phyloP scores from a whole-genome alignment of 2,113 vertebrate genomes.

The Passer domesticus region DNA sequence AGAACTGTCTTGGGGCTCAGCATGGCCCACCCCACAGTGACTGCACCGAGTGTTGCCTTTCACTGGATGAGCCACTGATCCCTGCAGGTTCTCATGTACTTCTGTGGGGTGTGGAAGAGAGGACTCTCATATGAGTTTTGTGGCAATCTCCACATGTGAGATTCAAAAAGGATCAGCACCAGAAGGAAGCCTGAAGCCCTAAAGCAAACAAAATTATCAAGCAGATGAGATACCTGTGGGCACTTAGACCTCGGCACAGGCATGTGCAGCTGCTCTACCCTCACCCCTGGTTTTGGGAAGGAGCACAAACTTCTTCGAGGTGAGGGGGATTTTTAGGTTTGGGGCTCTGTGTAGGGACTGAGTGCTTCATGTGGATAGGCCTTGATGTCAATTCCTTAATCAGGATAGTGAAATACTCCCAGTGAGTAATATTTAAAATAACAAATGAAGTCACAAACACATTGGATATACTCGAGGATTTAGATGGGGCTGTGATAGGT shows the following conservation, averaged over 20 bases:
- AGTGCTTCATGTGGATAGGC: background rate
- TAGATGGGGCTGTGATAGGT: background rate
- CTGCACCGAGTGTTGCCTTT: background rate
- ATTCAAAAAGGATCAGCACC: background rate
- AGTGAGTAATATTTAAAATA: slow-evolving; percentile 21
- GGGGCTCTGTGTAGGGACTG: background rate
- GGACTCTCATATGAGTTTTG: background rate
- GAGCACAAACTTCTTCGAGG: background rate
- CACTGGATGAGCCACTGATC: background rate
- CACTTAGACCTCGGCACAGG: background rate
- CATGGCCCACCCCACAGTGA: background rate
- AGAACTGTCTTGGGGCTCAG: background rate
- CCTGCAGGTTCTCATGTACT: background rate
- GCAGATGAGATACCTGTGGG: background rate
- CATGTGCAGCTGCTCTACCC: rapidly evolving
- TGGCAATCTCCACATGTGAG: background rate
- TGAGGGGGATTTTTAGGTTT: background rate
- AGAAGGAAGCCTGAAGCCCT: background rate
- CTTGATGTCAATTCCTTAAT: background rate
- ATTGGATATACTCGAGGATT: background rate
- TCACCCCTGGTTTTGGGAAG: background rate
- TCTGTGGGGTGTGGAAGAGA: background rate
- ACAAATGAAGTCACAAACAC: background rate
- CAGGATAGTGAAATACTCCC: background rate
- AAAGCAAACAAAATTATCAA: background rate